Percentiles rank a stretch among this genome's conserved stretches.
Conservation (phyloP, 1,140 invertebrate genomes). For the Cherax quadricarinatus region DNA sequence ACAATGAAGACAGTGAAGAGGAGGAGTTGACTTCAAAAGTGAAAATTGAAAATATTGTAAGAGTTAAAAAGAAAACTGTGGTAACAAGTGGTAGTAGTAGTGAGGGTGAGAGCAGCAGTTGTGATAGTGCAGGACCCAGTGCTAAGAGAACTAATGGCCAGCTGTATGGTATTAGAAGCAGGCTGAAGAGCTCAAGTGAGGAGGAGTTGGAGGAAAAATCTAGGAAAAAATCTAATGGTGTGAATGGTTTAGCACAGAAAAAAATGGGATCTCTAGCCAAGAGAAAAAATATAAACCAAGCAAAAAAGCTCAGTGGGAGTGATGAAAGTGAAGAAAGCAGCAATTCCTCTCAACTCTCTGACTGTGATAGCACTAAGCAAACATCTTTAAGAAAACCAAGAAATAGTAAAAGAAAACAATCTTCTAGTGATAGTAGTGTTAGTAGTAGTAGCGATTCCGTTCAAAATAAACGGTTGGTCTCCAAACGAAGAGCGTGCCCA, state of each 20-base stretch:
- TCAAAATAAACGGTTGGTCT: constrained; percentile 2
- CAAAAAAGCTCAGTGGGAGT: constrained; percentile 22
- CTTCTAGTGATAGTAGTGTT: constrained; percentile 21
- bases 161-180: constrained; percentile 57
- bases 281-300: constrained; percentile 5
- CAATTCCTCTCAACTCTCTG: constrained; percentile 35
- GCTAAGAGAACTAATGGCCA: constrained; percentile 73
- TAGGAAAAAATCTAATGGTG: constrained; percentile 68
- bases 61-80: constrained; percentile 65
- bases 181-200: constrained; percentile 68
- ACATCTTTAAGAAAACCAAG: constrained; percentile 27
- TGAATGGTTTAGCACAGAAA: constrained; percentile 72
- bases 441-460: constrained; percentile 14
- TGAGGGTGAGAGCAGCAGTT: constrained; percentile 38
- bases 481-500: neutral
- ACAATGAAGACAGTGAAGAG: constrained; percentile 55
- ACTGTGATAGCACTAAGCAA: constrained; percentile 27
- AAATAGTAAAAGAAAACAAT: constrained; percentile 25
- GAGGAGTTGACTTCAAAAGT: constrained; percentile 29
- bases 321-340: constrained; percentile 49
- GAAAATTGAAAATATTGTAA: constrained; percentile 29
- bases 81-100: constrained; percentile 26
- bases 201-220: constrained; percentile 76
- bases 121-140: constrained; percentile 21
- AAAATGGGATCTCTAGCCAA: constrained; percentile 21